Evolutionary conservation across 2,888 invertebrate genomes (phyloP), one percentile per base, ranked within the genome.

Genomic region (Rhaphigaster nebulosa): DNA sequence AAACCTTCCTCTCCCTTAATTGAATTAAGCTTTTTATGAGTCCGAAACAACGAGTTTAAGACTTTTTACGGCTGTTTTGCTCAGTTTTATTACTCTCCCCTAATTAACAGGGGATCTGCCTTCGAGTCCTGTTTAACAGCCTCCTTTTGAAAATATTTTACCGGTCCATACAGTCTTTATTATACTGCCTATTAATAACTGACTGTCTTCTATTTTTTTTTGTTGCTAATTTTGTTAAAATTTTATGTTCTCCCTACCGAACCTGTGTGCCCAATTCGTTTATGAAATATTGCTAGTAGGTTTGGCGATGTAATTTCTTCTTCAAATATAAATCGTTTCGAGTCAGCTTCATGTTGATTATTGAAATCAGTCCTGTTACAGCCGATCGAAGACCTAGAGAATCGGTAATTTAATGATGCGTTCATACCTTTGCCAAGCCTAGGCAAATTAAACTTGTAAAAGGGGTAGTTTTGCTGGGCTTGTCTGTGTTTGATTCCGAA

Each of bases 1-100:
- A 45, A 45, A 41, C 6, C 52, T n/a, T 65, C 88, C 88, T 60
- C 45, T 15, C 6, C 56, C 88, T 88, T 88, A 88, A 88, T 88
- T 88, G 60, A 88, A 88, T 88, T 41, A 88, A 56, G 38, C 38
- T 88, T 88, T 88, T 88, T 88, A 88, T 15, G 88, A 41, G 65
- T 18, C 41, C 88, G 65, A 88, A 88, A 88, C 65, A 41, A 65
- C 88, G 41, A 88, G 54, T 34, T 88, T 88, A 41, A 65, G 56
- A 56, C n/a, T 88, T 88, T 88, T 88, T 65, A 65, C 26, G 34
- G 56, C 56, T 60, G 60, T 45, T 88, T 60, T 56, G 41, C 41
- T 60, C 56, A 29, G 60, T 88, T 88, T 88, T 88, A 88, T 88
- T 60, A 56, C 88, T 41, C 60, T 18, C 60, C 38, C 3, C 60